Base-by-base conservation (phyloP, 2,888 invertebrate genomes). In the Helleia helle region DNA sequence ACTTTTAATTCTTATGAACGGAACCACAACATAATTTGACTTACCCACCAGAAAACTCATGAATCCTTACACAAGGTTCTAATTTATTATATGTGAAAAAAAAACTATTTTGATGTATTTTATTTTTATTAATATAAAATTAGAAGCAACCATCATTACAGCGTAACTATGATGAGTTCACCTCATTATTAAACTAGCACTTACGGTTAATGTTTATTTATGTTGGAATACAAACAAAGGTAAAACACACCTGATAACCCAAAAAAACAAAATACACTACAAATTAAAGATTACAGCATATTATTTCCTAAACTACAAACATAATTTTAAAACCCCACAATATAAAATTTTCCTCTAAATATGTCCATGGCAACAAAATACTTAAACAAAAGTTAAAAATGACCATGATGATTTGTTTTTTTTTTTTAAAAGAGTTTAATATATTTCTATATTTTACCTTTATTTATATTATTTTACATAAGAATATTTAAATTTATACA, bases 101-200 rank as follows among this genome's bases (percentile, higher is more conserved):
- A 58, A 50, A 47, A 44, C 51, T 36, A 45, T 36, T 49, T 44
- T 46, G 50, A 49, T 56, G 53, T 66, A 69, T 65, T 62, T 54
- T 55, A 47, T 77, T 80, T 79, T 80, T 76, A 75, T 77, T 73
- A 60, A 72, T 80, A 81, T 71, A 83, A 84, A 83, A 80, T 79
- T 73, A 79, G 68, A 81, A 81, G 80, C 80, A 76, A 81, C 73
- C 73, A 70, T 74, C 71, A 74, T 76, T 80, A 83, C 80, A 83
- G 79, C 73, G 50, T 71, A 34, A 12, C 28, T 22, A 52, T 63
- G 69, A 71, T 54, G 54, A 59, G 62, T 62, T 67, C 38, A 28
- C 36, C 42, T 44, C 40, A 36, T 38, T 40, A 40, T 46, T 43
- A 25, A 63, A 53, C 65, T 70, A 71, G 58, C 53, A 62, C 67